These are phyloP conservation scores for Pagetopsis macropterus DNA, from an alignment of 2,797 vertebrate genomes.

Conservation along the genomic window DNA sequence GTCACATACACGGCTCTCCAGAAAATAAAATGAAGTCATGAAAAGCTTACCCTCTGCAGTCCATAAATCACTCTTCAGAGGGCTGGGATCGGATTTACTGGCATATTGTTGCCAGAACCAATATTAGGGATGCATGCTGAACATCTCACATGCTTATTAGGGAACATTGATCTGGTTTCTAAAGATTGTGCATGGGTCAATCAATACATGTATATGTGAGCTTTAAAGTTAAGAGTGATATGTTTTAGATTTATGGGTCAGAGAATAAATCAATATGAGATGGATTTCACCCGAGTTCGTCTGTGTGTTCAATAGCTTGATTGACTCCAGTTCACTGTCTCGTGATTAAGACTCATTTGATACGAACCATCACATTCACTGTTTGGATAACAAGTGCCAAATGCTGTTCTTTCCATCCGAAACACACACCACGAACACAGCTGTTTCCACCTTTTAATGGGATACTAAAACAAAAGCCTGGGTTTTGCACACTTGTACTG, in stretches of 20 bases:
- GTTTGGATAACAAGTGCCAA: slow-evolving; percentile 38
- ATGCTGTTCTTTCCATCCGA: slow-evolving; percentile 21
- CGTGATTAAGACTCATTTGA: slow-evolving; percentile 51
- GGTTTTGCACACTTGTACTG: slow-evolving; percentile 60
- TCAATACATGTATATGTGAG: slow-evolving; percentile 62
- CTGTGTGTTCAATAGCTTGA: slow-evolving; percentile 29
- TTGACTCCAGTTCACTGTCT: slow-evolving; percentile 46
- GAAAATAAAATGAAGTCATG: slow-evolving; percentile 67
- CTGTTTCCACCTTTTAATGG: slow-evolving; percentile 33
- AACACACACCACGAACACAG: slow-evolving; percentile 13
- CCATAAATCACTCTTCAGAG: slow-evolving; percentile 70
- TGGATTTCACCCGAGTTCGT: slow-evolving; percentile 46
- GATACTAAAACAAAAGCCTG: slow-evolving; percentile 47
- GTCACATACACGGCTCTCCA: slow-evolving; percentile 62
- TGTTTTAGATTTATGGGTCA: slow-evolving; percentile 56
- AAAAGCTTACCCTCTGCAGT: slow-evolving; percentile 57
- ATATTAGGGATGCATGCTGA: slow-evolving; percentile 37
- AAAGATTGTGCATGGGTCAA: slow-evolving; percentile 47
- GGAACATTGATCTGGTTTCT: slow-evolving; percentile 50
- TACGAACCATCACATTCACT: slow-evolving; percentile 37
- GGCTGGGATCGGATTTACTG: slow-evolving; percentile 70
- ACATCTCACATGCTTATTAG: slow-evolving; percentile 63
- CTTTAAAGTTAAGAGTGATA: slow-evolving; percentile 44
- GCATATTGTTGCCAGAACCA: slow-evolving; percentile 55
- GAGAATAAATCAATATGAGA: slow-evolving; percentile 54